Evolutionary conservation across 2,888 invertebrate species (phyloP).

Genomic region (Bombylius discolor): DNA sequence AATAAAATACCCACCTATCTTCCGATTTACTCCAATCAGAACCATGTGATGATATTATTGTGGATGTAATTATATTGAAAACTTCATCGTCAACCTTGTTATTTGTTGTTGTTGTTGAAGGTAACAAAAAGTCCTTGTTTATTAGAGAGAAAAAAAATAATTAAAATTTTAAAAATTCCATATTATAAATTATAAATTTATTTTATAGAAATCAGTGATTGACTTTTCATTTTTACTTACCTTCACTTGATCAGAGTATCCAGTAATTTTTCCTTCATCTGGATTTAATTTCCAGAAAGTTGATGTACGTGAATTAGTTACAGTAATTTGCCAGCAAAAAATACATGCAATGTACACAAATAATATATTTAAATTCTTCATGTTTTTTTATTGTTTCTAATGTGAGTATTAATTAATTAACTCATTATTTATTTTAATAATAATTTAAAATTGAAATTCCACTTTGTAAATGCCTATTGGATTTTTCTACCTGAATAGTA

Average conservation of each 20-base stretch:
- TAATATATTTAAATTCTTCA: conserved; percentile 15
- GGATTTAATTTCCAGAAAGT: conserved; percentile 70
- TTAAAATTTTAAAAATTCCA: conserved; percentile 19
- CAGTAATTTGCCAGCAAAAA: conserved; percentile 27
- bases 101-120: conserved; percentile 7
- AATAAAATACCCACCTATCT: conserved; percentile 5
- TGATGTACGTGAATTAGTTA: conserved; percentile 67
- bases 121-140: conserved; percentile 14
- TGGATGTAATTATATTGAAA: conserved; percentile 63
- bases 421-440: too few relatives aligned
- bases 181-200: conserved; percentile 18
- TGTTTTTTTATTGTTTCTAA: neutral
- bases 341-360: conserved; percentile 20
- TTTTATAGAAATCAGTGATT: too few relatives aligned
- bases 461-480: too few relatives aligned
- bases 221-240: neutral
- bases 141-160: conserved; percentile 8
- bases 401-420: too few relatives aligned
- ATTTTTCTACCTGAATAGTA: too few relatives aligned
- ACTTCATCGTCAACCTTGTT: conserved; percentile 42
- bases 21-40: conserved; percentile 50
- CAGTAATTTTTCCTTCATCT: conserved; percentile 60
- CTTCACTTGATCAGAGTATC: conserved; percentile 15
- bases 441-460: too few relatives aligned
- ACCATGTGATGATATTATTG: conserved; percentile 47